phyloP scores from a whole-genome alignment of 2,113 vertebrate genomes.

The Pseudorectes ferrugineus region DNA sequence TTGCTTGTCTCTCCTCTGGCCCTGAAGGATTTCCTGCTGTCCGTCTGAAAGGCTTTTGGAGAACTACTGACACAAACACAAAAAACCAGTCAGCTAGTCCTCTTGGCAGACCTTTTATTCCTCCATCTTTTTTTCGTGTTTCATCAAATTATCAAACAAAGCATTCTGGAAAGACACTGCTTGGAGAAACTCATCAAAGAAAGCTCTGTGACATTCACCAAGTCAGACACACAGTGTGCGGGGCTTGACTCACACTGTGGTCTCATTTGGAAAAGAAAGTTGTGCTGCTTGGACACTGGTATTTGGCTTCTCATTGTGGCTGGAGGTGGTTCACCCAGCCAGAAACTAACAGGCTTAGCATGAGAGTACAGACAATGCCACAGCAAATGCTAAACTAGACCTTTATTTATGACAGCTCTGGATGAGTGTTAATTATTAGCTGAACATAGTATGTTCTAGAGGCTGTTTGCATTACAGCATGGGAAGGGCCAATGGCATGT shows the following conservation, averaged over 20 bases:
- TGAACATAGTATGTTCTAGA: neutral
- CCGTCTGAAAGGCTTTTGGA: neutral
- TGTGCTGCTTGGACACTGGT: neutral
- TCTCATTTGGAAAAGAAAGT: neutral
- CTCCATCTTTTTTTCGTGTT: neutral
- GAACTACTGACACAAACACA: neutral
- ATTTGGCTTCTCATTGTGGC: neutral
- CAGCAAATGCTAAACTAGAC: neutral
- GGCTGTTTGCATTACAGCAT: slow-evolving; percentile 3
- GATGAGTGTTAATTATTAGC: slow-evolving; percentile 55
- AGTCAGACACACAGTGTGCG: neutral
- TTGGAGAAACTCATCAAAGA: neutral
- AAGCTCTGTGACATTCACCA: neutral
- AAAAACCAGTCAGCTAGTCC: neutral
- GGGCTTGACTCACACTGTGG: neutral
- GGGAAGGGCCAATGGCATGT: slow-evolving; percentile 11
- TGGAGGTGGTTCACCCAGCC: neutral
- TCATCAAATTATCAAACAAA: neutral
- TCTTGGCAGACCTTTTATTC: neutral
- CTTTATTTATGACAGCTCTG: slow-evolving; percentile 28
- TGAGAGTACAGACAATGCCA: neutral
- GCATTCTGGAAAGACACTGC: neutral
- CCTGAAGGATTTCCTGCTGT: neutral
- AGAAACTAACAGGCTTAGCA: neutral
- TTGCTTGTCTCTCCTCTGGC: neutral